Conservation (phyloP, 2,113 vertebrate species). For the Perognathus longimembris region DNA sequence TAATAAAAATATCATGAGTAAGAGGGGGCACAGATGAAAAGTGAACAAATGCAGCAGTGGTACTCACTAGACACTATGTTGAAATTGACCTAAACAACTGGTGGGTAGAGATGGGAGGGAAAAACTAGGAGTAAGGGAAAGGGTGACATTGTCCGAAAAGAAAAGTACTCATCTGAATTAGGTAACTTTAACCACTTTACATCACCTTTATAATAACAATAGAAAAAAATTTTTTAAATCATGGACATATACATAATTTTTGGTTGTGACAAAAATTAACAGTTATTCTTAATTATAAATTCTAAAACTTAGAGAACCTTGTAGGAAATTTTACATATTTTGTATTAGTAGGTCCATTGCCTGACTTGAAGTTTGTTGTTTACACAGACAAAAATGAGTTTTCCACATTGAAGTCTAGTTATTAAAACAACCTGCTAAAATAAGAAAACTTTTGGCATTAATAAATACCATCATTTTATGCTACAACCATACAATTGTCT, state of each 20-base stretch:
- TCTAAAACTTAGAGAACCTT: slow-evolving; percentile 38
- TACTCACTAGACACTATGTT: too few species aligned
- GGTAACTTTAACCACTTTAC: too few species aligned
- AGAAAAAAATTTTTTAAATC: too few species aligned
- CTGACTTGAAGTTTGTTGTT: slow-evolving; percentile 32
- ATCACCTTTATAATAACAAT: too few species aligned
- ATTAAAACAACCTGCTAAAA: slow-evolving; percentile 74
- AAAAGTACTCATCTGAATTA: too few species aligned
- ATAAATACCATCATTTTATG: slow-evolving; percentile 71
- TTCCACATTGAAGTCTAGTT: slow-evolving; percentile 50
- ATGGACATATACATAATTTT: background rate
- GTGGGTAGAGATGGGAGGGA: too few species aligned
- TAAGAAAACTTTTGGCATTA: slow-evolving; percentile 76
- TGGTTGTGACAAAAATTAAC: background rate
- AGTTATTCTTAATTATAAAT: slow-evolving; percentile 2
- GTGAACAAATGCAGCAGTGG: too few species aligned
- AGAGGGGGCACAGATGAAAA: too few species aligned
- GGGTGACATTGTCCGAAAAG: too few species aligned
- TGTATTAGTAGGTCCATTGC: background rate
- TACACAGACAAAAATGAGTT: slow-evolving; percentile 11
- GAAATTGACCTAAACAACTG: too few species aligned
- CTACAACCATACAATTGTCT: slow-evolving; percentile 68
- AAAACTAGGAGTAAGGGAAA: too few species aligned
- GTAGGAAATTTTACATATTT: slow-evolving; percentile 24
- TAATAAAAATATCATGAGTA: background rate